Evolutionary conservation across 2,888 invertebrate genomes (phyloP), one percentile per base, ranked within the genome.

Genomic region (Chrysopilus asiliformis): DNA sequence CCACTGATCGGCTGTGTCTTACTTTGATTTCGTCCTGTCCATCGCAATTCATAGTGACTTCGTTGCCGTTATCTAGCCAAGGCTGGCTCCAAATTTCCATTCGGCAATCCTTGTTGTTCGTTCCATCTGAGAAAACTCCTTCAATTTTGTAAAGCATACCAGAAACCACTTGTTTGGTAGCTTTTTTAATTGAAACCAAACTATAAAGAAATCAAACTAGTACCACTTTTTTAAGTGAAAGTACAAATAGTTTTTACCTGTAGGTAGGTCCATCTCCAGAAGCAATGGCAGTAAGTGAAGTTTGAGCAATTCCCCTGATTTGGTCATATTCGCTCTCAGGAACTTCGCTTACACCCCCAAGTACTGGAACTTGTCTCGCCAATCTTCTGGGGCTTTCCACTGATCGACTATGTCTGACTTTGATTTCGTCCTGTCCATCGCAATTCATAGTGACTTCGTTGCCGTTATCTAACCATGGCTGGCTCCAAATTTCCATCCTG

Each of bases 71-170:
- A 2, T 38, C 40, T 16, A 67, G 25, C 74, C 74, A 74, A 5
- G 70, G 67, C 22, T 60, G 64, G 22, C 67, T 62, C 71, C 68
- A 72, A 32, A 72, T 63, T 36, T 56, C 46, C 22, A 74, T 52
- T 16, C 61, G 45, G 49, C 76, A 76, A 2, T 44, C 38, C 18
- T 53, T 49, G 22, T 10, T 22, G 7, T 7, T 22, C 22, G 22
- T 22, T 4, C 32, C 17, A 27, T 10, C 3, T 2, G 29, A 9
- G n/a, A n/a, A n/a, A n/a, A n/a, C n/a, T n/a, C n/a, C n/a, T 44
- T 68, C 67, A 29, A 81, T 68, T 50, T 66, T 69, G 18, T 71
- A 73, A 34, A 68, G 42, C 12, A 49, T 49, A 14, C 76, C 78
- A 9, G 69, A 53, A 1, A 71, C 70, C 1, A 70, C 53, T 57